A percentile compares a stretch with the other conserved stretches of the same genome.
Conservation (phyloP, 2,888 invertebrate genomes). For the Erannis defoliaria region DNA sequence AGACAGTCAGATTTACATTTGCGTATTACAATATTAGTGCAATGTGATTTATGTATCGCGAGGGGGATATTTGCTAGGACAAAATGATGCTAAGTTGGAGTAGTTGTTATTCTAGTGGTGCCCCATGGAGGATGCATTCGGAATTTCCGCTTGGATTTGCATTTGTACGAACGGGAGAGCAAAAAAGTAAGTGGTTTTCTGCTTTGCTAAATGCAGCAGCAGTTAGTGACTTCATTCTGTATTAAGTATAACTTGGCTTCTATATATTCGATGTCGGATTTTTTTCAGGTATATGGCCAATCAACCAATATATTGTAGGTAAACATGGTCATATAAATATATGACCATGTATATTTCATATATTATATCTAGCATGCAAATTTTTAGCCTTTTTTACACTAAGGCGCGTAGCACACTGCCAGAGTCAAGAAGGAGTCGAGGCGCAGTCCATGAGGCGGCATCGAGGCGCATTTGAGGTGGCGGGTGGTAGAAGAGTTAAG, state of each 20-base stretch:
- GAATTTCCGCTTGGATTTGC: slow-evolving; percentile 29
- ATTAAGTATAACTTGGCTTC: neutral
- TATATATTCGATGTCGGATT: neutral
- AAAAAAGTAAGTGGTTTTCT: slow-evolving; percentile 9
- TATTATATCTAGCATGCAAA: too few relatives aligned
- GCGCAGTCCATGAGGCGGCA: too few relatives aligned
- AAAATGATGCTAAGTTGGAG: slow-evolving; percentile 54
- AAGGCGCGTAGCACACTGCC: too few relatives aligned
- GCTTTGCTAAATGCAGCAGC: slow-evolving; percentile 13
- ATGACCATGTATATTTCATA: too few relatives aligned
- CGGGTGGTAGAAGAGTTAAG: too few relatives aligned
- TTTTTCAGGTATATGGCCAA: too few relatives aligned
- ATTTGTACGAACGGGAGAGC: slow-evolving; percentile 17
- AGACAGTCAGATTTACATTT: neutral
- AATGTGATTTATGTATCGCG: slow-evolving; percentile 58
- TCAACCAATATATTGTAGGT: too few relatives aligned
- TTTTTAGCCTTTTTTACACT: too few relatives aligned
- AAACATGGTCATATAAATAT: too few relatives aligned
- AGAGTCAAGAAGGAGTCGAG: too few relatives aligned
- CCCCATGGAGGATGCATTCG: slow-evolving; percentile 41
- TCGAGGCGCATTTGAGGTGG: too few relatives aligned
- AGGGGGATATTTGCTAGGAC: slow-evolving; percentile 61
- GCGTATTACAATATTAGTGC: neutral
- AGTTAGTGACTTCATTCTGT: neutral
- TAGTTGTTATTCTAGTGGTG: slow-evolving; percentile 53